Conservation (phyloP, 2,113 vertebrate genomes). For the Trinectes maculatus region DNA sequence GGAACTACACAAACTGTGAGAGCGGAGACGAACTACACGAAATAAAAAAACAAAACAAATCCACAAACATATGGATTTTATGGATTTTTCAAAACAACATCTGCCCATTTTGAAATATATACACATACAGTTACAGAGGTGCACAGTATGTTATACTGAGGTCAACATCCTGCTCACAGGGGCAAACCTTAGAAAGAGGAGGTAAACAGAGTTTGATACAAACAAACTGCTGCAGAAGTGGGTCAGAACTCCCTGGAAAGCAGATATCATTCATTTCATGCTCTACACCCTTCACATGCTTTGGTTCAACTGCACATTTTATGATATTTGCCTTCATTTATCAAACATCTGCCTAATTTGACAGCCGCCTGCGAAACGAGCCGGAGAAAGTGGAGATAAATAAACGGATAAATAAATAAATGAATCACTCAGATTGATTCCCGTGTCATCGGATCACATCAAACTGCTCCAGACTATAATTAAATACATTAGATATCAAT, state of each 20-base stretch:
- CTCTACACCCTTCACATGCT: not conserved
- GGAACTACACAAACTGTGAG: constrained; percentile 9
- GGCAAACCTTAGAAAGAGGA: too few relatives aligned
- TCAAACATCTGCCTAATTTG: constrained; percentile 22
- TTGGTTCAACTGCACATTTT: not conserved
- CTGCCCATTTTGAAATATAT: constrained; percentile 1
- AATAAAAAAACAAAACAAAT: not conserved
- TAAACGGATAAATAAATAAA: constrained; percentile 42
- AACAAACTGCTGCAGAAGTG: too few relatives aligned
- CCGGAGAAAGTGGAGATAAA: constrained; percentile 9
- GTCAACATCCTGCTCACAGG: constrained; percentile 1
- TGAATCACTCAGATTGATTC: constrained; percentile 29
- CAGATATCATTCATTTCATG: too few relatives aligned
- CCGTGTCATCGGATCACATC: constrained; percentile 34
- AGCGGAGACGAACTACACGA: not conserved
- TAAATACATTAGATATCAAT: constrained; percentile 30
- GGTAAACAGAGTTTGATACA: too few relatives aligned
- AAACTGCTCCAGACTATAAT: constrained; percentile 30
- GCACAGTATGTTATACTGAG: constrained; percentile 2
- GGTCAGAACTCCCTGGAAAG: constrained; percentile 31
- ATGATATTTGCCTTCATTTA: constrained; percentile 1
- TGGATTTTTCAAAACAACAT: not conserved
- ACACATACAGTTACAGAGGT: not conserved
- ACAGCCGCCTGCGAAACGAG: constrained; percentile 24
- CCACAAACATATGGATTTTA: not conserved